Evolutionary conservation across 2,797 vertebrate species (phyloP), one percentile per base, ranked within the genome.

Genomic region (Myiotriccus ornatus): DNA sequence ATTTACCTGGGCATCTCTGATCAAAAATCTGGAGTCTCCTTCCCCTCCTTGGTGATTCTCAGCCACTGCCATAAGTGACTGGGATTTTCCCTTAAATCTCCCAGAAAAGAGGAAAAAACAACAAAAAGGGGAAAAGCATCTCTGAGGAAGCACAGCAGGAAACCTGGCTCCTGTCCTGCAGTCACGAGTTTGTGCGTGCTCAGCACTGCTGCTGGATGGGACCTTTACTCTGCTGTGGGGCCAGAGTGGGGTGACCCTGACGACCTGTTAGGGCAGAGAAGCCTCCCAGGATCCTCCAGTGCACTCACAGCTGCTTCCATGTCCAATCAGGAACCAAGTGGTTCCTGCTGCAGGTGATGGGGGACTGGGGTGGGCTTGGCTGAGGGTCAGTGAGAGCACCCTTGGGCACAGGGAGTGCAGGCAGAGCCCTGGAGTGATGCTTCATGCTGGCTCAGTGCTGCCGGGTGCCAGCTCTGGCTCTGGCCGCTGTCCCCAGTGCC

Each of bases 61-160:
- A 18, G n/a, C 34, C 0, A 0, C 65, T 69, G 59, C 43, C 3
- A 0, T 7, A 20, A 68, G 4, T 1, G 3, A 32, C 64, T 18
- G 39, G 27, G 47, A 35, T 73, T 93, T 90, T 64, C 35, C 47
- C 62, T 85, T 19, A 50, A 49, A 78, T 7, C 16, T 39, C 9
- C 34, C 44, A n/a, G 74, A 88, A 73, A 52, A n/a, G 80, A 79
- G 67, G 63, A 37, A 87, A 88, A 95, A 80, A 41, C 90, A 90
- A 2, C 50, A 46, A 55, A 43, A 43, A 28, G 60, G 49, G 27
- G 32, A 62, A 67, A 84, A 75, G 20, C n/a, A 25, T 15, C 0
- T 6, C 69, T 56, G 91, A 89, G 80, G 85, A 95, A 77, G 82
- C 79, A 19, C 1, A 4, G 68, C 62, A 95, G 86, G 94, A 91